Evolutionary conservation across 2,113 vertebrate genomes (phyloP), one percentile per base, ranked within the genome.

Genomic region (Cyprinodon variegatus): DNA sequence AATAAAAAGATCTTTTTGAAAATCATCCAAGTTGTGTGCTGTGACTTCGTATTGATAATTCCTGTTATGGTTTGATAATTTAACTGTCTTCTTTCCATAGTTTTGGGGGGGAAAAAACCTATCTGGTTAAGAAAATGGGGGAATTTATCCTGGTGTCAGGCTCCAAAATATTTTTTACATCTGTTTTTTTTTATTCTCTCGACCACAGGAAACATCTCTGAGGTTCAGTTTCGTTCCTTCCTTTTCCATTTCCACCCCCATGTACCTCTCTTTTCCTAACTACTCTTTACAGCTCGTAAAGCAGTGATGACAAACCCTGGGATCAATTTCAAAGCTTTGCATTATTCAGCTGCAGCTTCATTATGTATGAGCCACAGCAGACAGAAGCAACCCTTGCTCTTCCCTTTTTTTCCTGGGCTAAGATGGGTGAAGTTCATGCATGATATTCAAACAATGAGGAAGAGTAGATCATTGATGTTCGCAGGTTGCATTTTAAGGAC

Each of bases 321-420:
- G 85, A 89, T 91, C 90, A 86, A 82, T 90, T 86, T 88, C 82
- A 87, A 68, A 77, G 71, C 78, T 85, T 78, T 91, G 86, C 84
- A 90, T 90, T 84, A 90, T 90, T 86, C 75, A 91, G 37, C 72
- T 83, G 81, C 64, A 59, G 73, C 78, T 89, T 79, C 86, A 89
- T 90, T 86, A 89, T 83, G 75, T 61, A 85, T 86, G 83, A 90
- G 9, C 50, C 50, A 3, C 20, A n/a, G 50, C 2, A 68, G 75
- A 78, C 73, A 65, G 78, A 64, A 57, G 60, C n/a, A 79, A 64
- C 70, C 37, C 64, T 36, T 53, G 14, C 53, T 53, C 50, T 43
- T 38, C 9, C 43, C 37, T 17, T 65, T 14, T 22, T 38, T 43
- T n/a, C 13, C 43, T 71, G 22, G 43, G 11, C 46, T 70, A 76